Conservation (phyloP, 1,140 invertebrate species). For the Rhynchophorus ferrugineus region DNA sequence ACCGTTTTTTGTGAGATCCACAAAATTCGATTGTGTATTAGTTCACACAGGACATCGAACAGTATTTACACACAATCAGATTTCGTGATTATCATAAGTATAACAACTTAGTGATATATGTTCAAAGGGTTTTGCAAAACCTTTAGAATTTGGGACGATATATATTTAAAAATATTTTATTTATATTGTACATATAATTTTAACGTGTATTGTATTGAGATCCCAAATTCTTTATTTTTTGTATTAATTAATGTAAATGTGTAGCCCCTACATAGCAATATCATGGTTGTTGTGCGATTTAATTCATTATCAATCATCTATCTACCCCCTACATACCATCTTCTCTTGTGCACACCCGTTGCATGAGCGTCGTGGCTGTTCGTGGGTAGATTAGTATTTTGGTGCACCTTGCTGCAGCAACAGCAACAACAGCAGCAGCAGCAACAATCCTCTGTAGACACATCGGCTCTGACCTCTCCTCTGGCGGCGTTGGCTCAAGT, state of each 20-base stretch:
- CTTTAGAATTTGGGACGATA: no score
- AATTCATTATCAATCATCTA: constrained; percentile 13
- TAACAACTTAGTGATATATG: no score
- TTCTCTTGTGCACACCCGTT: constrained; percentile 23
- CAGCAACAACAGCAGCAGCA: constrained; percentile 14
- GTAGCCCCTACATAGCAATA: no score
- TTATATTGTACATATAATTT: no score
- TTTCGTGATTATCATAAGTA: no score
- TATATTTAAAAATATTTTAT: no score
- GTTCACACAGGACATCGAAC: background rate
- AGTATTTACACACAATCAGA: no score
- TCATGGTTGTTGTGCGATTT: no score
- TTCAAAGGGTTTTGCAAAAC: no score
- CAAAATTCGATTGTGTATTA: background rate
- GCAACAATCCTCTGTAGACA: constrained; percentile 30
- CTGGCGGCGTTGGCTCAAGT: constrained; percentile 40
- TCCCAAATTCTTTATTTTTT: no score
- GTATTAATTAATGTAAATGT: no score
- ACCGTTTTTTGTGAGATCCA: background rate
- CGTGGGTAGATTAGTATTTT: constrained; percentile 33
- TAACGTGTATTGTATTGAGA: no score
- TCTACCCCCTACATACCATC: constrained; percentile 20
- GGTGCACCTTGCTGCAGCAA: constrained; percentile 34
- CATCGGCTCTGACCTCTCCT: constrained; percentile 36
- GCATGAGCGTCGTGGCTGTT: constrained; percentile 30